Conservation (phyloP, 2,888 invertebrate genomes). For the Lasioglossum lativentre region DNA sequence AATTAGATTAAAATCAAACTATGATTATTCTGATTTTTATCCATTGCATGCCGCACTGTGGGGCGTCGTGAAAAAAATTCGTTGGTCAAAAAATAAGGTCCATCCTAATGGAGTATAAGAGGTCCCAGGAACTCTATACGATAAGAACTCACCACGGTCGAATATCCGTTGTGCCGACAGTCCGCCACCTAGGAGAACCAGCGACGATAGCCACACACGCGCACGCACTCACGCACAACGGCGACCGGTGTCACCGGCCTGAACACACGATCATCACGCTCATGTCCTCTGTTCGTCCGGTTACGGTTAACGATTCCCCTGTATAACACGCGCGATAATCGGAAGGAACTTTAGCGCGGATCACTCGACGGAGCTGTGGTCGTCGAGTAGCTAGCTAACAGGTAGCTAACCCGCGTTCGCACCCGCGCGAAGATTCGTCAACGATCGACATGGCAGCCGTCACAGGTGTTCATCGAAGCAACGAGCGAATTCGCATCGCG, state of each 20-base stretch:
- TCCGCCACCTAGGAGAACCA: constrained; percentile 42
- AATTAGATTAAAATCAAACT: too few species aligned
- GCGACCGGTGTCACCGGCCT: constrained; percentile 71
- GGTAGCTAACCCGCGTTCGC: not conserved
- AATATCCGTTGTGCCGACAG: constrained; percentile 51
- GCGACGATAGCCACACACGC: constrained; percentile 62
- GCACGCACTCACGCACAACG: constrained; percentile 59
- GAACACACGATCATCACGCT: constrained; percentile 50
- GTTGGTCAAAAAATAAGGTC: too few species aligned
- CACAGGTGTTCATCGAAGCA: not conserved
- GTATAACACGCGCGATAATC: not conserved
- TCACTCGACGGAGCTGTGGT: not conserved
- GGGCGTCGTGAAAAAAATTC: too few species aligned
- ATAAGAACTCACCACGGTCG: constrained; percentile 55
- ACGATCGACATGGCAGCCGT: constrained; percentile 34
- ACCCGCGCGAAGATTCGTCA: constrained; percentile 15
- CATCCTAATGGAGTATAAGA: too few species aligned
- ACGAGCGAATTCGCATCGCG: not conserved
- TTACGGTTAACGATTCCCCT: not conserved
- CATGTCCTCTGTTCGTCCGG: constrained; percentile 47
- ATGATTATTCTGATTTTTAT: too few species aligned
- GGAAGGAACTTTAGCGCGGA: not conserved
- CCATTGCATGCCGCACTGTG: too few species aligned
- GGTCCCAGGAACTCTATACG: too few species aligned
- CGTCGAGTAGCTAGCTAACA: not conserved